Evolutionary conservation across 2,797 vertebrate genomes (phyloP).

Genomic region (Pangasius larnaudii): DNA sequence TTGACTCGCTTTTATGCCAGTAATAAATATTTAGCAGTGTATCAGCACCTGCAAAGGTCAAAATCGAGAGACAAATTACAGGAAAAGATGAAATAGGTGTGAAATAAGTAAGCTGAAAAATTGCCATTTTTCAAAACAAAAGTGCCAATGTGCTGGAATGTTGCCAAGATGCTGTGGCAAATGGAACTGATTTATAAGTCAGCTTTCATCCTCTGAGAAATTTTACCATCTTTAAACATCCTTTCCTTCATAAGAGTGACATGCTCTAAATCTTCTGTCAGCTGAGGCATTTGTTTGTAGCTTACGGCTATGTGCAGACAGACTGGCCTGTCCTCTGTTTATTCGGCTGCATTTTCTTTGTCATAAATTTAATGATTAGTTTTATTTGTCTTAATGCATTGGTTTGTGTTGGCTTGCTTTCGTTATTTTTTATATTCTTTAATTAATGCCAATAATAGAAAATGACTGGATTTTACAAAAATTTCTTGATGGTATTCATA

Average conservation of each 20-base stretch:
- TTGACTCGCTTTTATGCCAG: background rate
- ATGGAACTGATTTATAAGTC: slow-evolving; percentile 1
- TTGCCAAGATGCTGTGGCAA: background rate
- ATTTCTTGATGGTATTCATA: background rate
- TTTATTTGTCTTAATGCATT: background rate
- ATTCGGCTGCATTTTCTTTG: background rate
- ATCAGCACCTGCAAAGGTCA: background rate
- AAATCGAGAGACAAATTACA: background rate
- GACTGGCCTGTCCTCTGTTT: background rate
- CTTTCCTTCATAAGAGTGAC: slow-evolving; percentile 2
- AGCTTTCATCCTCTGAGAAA: background rate
- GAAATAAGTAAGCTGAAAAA: background rate
- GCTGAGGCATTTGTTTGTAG: background rate
- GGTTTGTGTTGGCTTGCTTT: background rate
- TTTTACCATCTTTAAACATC: background rate
- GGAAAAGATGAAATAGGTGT: background rate
- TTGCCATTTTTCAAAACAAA: background rate
- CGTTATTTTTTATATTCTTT: background rate
- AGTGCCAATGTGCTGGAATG: background rate
- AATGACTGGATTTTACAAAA: background rate
- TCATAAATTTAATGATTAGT: background rate
- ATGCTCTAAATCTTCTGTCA: background rate
- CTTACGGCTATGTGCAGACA: background rate
- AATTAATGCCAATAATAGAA: background rate
- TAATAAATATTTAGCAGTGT: background rate